Evolutionary conservation across 2,113 vertebrate genomes (phyloP).

Genomic region (Osmerus eperlanus): DNA sequence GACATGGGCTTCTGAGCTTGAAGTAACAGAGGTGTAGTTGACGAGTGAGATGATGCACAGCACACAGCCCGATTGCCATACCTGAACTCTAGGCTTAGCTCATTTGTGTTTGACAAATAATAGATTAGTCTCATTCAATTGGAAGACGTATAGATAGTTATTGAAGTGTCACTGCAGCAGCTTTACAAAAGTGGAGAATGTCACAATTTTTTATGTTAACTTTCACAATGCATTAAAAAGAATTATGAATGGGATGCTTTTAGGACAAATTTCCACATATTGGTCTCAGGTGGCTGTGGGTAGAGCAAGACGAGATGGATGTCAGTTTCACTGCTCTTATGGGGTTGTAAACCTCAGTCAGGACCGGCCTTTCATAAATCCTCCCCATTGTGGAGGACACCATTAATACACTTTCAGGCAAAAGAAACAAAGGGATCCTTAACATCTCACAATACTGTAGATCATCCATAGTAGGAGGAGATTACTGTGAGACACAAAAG

Average conservation of each 20-base stretch:
- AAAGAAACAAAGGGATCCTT: not conserved
- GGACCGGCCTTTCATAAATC: conserved; percentile 40
- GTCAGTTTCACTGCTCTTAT: conserved; percentile 17
- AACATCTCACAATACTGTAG: too few relatives aligned
- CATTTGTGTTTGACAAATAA: too few relatives aligned
- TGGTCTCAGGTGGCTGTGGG: conserved; percentile 18
- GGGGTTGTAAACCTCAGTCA: conserved; percentile 34
- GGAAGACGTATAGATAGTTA: too few relatives aligned
- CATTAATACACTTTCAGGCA: not conserved
- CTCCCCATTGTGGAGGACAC: conserved; percentile 17
- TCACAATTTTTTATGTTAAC: not conserved
- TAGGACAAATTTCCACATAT: conserved; percentile 19
- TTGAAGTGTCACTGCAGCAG: not conserved
- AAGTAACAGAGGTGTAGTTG: too few relatives aligned
- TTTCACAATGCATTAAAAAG: too few relatives aligned
- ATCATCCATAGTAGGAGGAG: too few relatives aligned
- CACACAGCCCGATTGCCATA: too few relatives aligned
- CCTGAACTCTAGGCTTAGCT: too few relatives aligned
- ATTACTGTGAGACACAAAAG: too few relatives aligned
- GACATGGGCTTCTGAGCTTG: too few relatives aligned
- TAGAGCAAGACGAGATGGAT: conserved; percentile 18
- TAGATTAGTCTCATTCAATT: too few relatives aligned
- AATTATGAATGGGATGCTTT: not conserved
- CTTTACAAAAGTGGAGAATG: not conserved
- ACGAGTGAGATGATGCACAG: too few relatives aligned